These are phyloP conservation scores for Acrossocheilus fasciatus DNA, from an alignment of 2,797 vertebrate genomes.

Conservation along the genomic window DNA sequence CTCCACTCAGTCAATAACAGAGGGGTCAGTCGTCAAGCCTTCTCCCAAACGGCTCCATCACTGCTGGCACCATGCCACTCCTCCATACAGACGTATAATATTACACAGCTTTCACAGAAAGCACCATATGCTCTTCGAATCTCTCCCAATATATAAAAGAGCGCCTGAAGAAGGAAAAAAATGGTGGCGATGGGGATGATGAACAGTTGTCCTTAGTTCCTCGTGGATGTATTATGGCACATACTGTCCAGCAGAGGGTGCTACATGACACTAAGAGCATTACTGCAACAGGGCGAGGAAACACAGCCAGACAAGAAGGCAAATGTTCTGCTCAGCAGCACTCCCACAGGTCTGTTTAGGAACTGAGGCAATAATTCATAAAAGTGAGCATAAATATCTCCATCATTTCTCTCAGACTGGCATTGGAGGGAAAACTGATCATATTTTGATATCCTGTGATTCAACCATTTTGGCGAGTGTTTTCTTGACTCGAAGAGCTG, in stretches of 20 bases:
- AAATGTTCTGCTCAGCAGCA: conserved; percentile 44
- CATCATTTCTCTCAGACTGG: background rate
- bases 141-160: conserved; percentile 43
- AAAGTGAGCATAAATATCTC: conserved; percentile 21
- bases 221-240: conserved; percentile 32
- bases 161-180: conserved; percentile 28
- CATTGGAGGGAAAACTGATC: conserved; percentile 65
- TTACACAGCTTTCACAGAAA: conserved; percentile 97
- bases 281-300: conserved; percentile 35
- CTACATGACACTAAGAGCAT: conserved; percentile 41
- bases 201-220: background rate
- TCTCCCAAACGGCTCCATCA: conserved; percentile 53
- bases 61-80: background rate
- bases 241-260: conserved; percentile 57
- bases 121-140: conserved; percentile 73
- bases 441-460: conserved; percentile 98
- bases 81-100: conserved; percentile 11
- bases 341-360: conserved; percentile 23
- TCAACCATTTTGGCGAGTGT: conserved; percentile 99
- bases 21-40: background rate
- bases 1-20: conserved; percentile 1
- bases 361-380: conserved; percentile 43
- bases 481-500: conserved; percentile 96
- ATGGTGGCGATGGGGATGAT: background rate
- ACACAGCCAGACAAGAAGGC: conserved; percentile 8